Evolutionary conservation across 1,140 invertebrate genomes (phyloP), one percentile per base, ranked within the genome.

Genomic region (Hesperophylax magnus): DNA sequence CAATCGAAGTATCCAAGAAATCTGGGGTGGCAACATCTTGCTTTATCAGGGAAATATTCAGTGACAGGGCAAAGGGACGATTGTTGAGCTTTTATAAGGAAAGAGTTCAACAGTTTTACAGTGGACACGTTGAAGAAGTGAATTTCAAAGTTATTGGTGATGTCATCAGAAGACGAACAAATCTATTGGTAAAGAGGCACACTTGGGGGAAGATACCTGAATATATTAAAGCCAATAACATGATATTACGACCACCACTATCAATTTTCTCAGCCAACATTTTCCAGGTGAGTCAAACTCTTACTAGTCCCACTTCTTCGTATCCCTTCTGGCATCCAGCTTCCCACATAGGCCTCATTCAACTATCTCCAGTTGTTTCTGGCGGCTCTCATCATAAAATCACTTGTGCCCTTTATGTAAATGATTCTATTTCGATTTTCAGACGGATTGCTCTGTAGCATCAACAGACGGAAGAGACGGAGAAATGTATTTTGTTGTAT

Each of bases 21-120:
- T 92, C 93, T 24, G 94, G 94, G 2, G 92, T 96, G 7, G 92
- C 93, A 0, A 93, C 93, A 47, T 94, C 94, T 1, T 94, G 94
- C 0, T 95, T 96, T 83, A 93, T 96, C 0, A 90, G 95, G 79
- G 93, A 96, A 85, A 88, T 96, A 1, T 96, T 95, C 83, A 95
- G 94, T 82, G 95, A 96, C 85, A 92, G 92, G 82, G 90, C 89
- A 17, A 96, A 95, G 85, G 94, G 95, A 1, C 94, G 94, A 87
- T 89, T 96, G 2, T 88, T 96, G 82, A 94, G 94, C 8, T 96
- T 96, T 87, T 97, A 96, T 85, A 97, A 96, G 85, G 95, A 96
- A 85, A 91, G 96, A 84, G 95, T 93, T 0, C 94, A 95, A 82
- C 94, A 96, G 80, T 96, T 97, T 84, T 97, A 97, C 85, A 94